Conservation (phyloP, 2,888 invertebrate genomes). For the Drosophila prolongata region DNA sequence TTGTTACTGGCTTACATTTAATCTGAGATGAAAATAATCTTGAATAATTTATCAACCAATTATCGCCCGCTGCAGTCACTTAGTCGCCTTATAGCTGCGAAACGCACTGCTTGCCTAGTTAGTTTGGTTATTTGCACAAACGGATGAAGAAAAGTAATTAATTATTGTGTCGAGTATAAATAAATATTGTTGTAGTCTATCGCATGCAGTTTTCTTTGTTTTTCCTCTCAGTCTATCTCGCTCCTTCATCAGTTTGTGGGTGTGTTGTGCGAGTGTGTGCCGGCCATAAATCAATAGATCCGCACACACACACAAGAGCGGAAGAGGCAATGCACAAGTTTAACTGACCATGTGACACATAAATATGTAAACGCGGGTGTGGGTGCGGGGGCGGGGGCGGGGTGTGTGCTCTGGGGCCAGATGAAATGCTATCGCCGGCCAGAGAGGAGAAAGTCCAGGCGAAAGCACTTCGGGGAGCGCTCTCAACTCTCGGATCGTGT, state of each 20-base stretch:
- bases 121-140: conserved; percentile 43
- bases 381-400: neutral
- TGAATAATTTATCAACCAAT: conserved; percentile 16
- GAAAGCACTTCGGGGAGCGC: conserved; percentile 29
- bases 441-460: neutral
- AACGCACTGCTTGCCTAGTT: conserved; percentile 38
- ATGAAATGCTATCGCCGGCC: conserved; percentile 29
- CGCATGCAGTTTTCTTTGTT: conserved; percentile 73
- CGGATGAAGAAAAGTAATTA: conserved; percentile 62
- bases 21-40: neutral
- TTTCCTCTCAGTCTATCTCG: conserved; percentile 38
- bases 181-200: conserved; percentile 43
- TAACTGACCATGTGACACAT: conserved; percentile 76
- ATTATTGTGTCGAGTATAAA: conserved; percentile 61
- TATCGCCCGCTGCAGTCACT: conserved; percentile 9
- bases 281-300: conserved; percentile 44
- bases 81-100: conserved; percentile 21
- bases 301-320: conserved; percentile 57
- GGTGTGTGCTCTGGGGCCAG: conserved; percentile 18
- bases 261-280: conserved; percentile 12
- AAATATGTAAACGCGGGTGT: conserved; percentile 47
- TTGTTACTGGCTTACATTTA: neutral
- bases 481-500: conserved; percentile 33
- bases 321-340: conserved; percentile 73
- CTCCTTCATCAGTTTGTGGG: conserved; percentile 31